Percentiles rank a stretch among this genome's conserved stretches.
Evolutionary conservation across 2,113 vertebrate species (phyloP).

Genomic region (Cathartes aura): DNA sequence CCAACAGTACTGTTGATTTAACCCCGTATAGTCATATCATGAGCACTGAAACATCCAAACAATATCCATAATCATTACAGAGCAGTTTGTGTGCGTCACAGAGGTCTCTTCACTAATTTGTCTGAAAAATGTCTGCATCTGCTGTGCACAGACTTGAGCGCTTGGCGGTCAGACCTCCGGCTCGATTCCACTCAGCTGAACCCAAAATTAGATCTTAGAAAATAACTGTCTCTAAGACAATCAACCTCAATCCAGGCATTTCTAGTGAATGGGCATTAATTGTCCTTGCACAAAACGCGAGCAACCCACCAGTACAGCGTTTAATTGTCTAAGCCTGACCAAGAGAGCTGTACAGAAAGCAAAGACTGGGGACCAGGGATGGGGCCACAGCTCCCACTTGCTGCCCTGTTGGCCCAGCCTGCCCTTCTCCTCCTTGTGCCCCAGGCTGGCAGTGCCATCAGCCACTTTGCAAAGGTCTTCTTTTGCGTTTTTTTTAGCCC

Average conservation of each 20-base stretch:
- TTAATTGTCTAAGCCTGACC: neutral
- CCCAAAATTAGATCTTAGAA: neutral
- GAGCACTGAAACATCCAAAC: neutral
- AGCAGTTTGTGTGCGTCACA: neutral
- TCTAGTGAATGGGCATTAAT: neutral
- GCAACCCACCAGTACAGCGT: rapidly evolving
- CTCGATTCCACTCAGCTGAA: neutral
- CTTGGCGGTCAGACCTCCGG: neutral
- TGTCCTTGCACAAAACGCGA: neutral
- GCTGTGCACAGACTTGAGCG: neutral
- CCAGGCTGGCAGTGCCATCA: neutral
- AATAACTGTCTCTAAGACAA: neutral
- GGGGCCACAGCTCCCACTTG: rapidly evolving
- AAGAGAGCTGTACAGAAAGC: neutral
- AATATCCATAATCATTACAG: neutral
- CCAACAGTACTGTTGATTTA: slow-evolving; percentile 21
- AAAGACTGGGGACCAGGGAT: rapidly evolving
- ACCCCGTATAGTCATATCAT: neutral
- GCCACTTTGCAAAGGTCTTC: neutral
- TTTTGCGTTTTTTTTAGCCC: neutral
- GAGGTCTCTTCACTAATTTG: slow-evolving; percentile 6
- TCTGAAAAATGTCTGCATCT: slow-evolving; percentile 14
- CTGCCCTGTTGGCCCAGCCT: neutral
- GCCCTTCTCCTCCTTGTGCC: neutral
- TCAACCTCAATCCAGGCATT: neutral